Evolutionary conservation across 1,140 invertebrate genomes (phyloP), one percentile per base, ranked within the genome.

Genomic region (Bombus terrestris): DNA sequence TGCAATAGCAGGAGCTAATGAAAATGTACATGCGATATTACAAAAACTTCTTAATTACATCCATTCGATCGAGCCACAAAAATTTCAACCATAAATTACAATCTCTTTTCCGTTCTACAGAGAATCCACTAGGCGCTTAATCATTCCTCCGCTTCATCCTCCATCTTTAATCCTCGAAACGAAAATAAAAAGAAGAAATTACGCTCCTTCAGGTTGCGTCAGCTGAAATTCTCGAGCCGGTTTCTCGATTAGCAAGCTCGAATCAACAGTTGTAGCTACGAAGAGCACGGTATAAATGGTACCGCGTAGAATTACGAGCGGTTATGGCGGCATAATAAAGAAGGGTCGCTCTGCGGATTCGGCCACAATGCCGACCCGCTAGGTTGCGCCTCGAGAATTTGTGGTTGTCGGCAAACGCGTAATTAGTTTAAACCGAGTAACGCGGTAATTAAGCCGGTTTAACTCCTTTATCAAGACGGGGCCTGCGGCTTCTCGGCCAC

Each of bases 381-480:
- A 85, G 69, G 57, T 84, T 76, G 72, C 59, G 72, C 76, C 81
- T 85, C 86, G 82, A 81, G 88, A 89, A 89, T 81, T 88, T 77
- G 86, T 35, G 88, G 88, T 85, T 78, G 73, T 43, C 77, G 73
- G 86, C 88, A 85, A 89, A 88, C 81, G 88, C 82, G 77, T 89
- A 89, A 89, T 89, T 89, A 89, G 86, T 89, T 89, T 88, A 88
- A 88, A 89, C 82, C 88, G 66, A 89, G 82, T 89, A 89, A 88
- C 88, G 77, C 77, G 66, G 77, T 89, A 89, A 89, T 89, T 89
- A 89, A 89, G 88, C 86, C 28, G 68, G 81, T 85, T 89, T 77
- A 89, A 74, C 88, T 89, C 81, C 88, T 89, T 89, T 88, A 89
- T 89, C 88, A 85, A 88, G 82, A 78, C 69, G 82, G 78, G 75